These are phyloP conservation scores for Thamnaconus septentrionalis DNA, from an alignment of 2,113 vertebrate genomes.

Conservation along the genomic window DNA sequence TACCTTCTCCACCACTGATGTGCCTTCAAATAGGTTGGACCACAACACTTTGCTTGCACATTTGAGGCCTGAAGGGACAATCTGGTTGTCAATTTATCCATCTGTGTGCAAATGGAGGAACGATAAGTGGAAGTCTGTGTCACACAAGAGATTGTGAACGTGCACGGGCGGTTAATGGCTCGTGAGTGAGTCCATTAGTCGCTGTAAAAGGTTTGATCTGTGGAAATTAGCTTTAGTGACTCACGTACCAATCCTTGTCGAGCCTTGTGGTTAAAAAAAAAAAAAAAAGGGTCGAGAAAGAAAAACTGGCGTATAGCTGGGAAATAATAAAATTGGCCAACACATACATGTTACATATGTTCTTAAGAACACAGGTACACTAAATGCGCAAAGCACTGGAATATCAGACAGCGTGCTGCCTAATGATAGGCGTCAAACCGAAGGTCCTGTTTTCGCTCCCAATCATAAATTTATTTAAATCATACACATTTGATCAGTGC, in stretches of 20 bases:
- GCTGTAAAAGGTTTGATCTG: no score
- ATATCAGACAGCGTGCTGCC: conserved; percentile 22
- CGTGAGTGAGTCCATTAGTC: conserved; percentile 14
- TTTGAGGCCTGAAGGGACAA: conserved; percentile 12
- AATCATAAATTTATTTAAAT: conserved; percentile 5
- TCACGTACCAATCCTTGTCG: no score
- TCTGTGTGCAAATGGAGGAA: conserved; percentile 13
- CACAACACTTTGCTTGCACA: conserved; percentile 1
- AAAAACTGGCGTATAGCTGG: no score
- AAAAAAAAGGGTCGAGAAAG: no score
- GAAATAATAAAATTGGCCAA: no score
- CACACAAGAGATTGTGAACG: conserved; percentile 31
- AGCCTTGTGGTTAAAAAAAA: no score
- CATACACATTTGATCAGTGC: no score
- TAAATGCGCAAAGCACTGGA: conserved; percentile 23
- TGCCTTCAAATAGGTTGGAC: background rate
- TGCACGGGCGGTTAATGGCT: conserved; percentile 22
- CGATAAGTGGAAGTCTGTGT: conserved; percentile 36
- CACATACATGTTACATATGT: no score
- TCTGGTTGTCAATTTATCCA: conserved; percentile 22
- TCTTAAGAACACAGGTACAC: no score
- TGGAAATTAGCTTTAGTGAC: no score
- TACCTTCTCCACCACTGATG: conserved; percentile 20
- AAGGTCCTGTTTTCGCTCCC: background rate
- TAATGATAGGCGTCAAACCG: conserved; percentile 50